A percentile compares a stretch with the other conserved stretches of the same genome.
Evolutionary conservation across 2,113 vertebrate genomes (phyloP).

Genomic region (Tyto alba): DNA sequence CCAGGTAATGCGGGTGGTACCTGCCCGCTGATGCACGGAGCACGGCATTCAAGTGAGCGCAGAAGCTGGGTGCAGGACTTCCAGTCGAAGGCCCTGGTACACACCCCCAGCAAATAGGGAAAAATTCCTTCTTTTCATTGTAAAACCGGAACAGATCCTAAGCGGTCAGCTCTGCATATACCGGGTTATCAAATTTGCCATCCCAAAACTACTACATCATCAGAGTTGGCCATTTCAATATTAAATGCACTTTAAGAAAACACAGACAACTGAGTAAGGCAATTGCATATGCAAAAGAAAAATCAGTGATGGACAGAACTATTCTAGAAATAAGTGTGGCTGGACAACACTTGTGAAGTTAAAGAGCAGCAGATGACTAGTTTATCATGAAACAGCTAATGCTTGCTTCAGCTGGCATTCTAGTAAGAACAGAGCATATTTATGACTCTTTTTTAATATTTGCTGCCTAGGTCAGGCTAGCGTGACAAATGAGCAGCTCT

Average conservation of each 20-base stretch:
- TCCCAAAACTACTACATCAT: not conserved
- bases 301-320: not conserved
- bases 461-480: constrained; percentile 16
- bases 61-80: not conserved
- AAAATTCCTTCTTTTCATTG: not conserved
- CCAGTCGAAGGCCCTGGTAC: not conserved
- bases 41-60: not conserved
- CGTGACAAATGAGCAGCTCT: constrained; percentile 43
- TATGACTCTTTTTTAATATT: not conserved
- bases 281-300: not conserved
- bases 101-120: not conserved
- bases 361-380: not conserved
- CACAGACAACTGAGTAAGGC: not conserved
- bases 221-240: not conserved
- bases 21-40: not conserved
- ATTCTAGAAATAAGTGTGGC: not conserved
- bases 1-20: not conserved
- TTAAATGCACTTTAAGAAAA: not conserved
- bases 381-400: not conserved
- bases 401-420: not conserved
- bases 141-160: not conserved
- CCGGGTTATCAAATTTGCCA: not conserved
- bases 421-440: not conserved
- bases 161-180: not conserved
- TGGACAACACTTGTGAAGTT: not conserved